Evolutionary conservation across 2,113 vertebrate genomes (phyloP).

Genomic region (Rhinogobius similis): DNA sequence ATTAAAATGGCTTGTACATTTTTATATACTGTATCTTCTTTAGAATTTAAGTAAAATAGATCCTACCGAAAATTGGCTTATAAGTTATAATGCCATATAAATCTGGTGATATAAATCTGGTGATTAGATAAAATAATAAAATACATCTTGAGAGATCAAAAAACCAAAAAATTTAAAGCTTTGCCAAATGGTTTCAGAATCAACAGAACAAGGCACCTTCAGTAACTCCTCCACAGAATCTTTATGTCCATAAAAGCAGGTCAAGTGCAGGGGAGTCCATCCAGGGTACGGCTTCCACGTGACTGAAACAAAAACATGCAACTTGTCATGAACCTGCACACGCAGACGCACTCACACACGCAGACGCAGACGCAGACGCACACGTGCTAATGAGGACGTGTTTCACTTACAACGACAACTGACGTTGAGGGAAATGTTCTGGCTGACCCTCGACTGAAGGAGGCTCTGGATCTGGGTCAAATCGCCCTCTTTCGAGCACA

Average conservation of each 20-base stretch:
- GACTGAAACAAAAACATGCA: conserved; percentile 66
- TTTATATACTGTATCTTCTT: too few species aligned
- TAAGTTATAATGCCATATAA: too few species aligned
- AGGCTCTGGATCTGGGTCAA: conserved; percentile 74
- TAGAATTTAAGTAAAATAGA: too few species aligned
- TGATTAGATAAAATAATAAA: too few species aligned
- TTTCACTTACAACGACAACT: conserved; percentile 84
- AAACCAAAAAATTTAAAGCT: too few species aligned
- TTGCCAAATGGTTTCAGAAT: background rate
- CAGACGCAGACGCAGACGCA: too few species aligned
- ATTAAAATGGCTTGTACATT: too few species aligned
- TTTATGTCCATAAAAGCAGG: conserved; percentile 86
- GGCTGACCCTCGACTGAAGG: conserved; percentile 70
- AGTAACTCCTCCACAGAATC: conserved; percentile 86
- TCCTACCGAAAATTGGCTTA: too few species aligned
- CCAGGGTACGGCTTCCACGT: conserved; percentile 80
- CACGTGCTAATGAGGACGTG: background rate
- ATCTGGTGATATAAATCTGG: too few species aligned
- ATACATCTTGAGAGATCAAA: too few species aligned
- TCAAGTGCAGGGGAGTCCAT: conserved; percentile 91
- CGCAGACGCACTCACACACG: too few species aligned
- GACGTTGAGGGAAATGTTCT: conserved; percentile 74
- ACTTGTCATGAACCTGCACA: too few species aligned
- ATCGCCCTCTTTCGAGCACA: conserved; percentile 82
- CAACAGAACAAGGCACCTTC: conserved; percentile 83